Evolutionary conservation across 2,797 vertebrate genomes (phyloP), one percentile per base, ranked within the genome.

Genomic region (Adrianichthys oophorus): DNA sequence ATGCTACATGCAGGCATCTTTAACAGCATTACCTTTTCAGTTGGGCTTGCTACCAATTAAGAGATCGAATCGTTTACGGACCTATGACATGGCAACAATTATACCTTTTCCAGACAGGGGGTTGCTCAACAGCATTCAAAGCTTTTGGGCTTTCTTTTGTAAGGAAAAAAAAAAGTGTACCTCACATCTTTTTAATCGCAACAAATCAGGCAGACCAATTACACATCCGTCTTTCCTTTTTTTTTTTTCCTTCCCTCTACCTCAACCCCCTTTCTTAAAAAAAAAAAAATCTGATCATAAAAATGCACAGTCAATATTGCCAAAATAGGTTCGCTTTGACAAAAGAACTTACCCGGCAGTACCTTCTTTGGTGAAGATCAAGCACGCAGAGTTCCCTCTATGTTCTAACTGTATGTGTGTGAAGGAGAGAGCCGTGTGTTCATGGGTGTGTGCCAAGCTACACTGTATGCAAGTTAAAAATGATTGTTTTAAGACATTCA

Each of bases 401-500:
- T 72, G 70, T 87, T 72, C 55, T 79, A 79, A 67, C 60, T 74
- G 70, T 87, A 12, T 47, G 70, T 26, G 43, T 53, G 68, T 48
- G 78, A 64, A 70, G 59, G 57, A 75, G 79, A 63, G 72, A 80
- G 79, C 62, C 51, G 60, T 65, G 66, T 56, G 59, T 52, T 18
- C 50, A 46, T 54, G 65, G 74, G 65, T 71, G 80, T 87, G 85
- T 85, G 84, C 85, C 87, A 90, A 90, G 85, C 80, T 83, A 85
- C 75, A 86, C 71, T 89, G 89, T 81, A 84, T 71, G 78, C 43
- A 81, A 85, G 86, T 82, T 76, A 65, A 77, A 85, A 82, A 92
- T 85, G 94, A 94, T 93, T 93, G 91, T 96, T 95, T 94, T 75
- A 75, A 84, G 89, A 93, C 94, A 93, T 94, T 94, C 91, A 94